Conservation (phyloP, 2,113 vertebrate genomes). For the Chrysochloris asiatica region DNA sequence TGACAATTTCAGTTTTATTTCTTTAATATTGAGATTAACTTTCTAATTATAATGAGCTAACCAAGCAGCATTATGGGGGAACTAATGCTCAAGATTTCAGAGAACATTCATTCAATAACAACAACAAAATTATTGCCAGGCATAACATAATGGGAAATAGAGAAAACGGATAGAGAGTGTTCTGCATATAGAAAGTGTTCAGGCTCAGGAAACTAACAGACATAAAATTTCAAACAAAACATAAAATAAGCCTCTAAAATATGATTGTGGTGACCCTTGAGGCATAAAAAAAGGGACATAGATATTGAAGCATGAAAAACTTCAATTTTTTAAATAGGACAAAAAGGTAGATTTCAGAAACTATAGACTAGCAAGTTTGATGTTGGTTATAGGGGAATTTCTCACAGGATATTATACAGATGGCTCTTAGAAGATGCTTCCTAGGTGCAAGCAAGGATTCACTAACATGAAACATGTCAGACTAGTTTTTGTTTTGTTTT, state of each 20-base stretch:
- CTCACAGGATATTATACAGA: neutral
- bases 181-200: neutral
- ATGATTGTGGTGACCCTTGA: neutral
- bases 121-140: neutral
- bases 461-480: neutral
- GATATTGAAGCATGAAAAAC: conserved; percentile 9
- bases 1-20: neutral
- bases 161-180: neutral
- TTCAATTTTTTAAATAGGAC: neutral
- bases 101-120: neutral
- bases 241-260: neutral
- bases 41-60: neutral
- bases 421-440: neutral
- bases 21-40: neutral
- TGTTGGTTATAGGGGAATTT: conserved; percentile 29
- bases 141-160: neutral
- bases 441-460: neutral
- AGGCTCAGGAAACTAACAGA: conserved; percentile 25
- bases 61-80: neutral
- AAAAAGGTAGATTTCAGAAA: conserved; percentile 5
- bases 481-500: no score
- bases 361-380: neutral
- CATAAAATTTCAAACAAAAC: neutral
- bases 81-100: neutral
- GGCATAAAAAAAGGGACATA: neutral